Evolutionary conservation across 23 tunicate species (phyloP).

Genomic region (Halocynthia aurantium): DNA sequence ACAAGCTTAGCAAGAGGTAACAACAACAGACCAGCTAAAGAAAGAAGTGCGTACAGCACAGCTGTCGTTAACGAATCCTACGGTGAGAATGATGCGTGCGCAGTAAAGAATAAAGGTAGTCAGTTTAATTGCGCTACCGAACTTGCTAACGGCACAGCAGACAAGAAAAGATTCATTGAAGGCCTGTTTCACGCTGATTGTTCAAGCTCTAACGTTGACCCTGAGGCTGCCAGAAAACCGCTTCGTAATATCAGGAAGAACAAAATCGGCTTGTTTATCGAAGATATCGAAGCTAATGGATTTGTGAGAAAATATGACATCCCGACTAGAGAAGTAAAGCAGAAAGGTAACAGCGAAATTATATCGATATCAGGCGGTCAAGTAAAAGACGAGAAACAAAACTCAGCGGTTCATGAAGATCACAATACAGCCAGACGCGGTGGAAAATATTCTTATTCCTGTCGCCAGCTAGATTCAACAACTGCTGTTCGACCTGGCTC

Average conservation of each 20-base stretch:
- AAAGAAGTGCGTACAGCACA: conserved; percentile 7
- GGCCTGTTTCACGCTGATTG: conserved; percentile 8
- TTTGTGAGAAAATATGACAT: no score
- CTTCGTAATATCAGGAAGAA: conserved; percentile 3
- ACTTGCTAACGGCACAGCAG: neutral
- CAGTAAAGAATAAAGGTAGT: neutral
- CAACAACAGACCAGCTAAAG: neutral
- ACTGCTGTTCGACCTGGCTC: neutral
- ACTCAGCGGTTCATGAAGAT: neutral
- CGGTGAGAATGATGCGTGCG: neutral
- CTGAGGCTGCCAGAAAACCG: neutral
- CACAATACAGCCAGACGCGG: neutral
- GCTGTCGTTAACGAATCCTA: conserved; percentile 1
- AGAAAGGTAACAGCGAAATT: no score
- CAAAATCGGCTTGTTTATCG: neutral
- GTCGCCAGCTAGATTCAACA: neutral
- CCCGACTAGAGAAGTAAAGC: no score
- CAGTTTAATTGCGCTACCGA: neutral
- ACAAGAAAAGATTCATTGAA: neutral
- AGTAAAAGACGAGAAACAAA: no score
- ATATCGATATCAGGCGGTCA: no score
- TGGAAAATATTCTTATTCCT: neutral
- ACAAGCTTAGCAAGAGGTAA: neutral
- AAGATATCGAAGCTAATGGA: neutral
- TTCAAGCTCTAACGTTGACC: neutral